A percentile compares a stretch with the other conserved stretches of the same genome.
Conservation (phyloP, 2,888 invertebrate genomes). For the Drosophila histrio region DNA sequence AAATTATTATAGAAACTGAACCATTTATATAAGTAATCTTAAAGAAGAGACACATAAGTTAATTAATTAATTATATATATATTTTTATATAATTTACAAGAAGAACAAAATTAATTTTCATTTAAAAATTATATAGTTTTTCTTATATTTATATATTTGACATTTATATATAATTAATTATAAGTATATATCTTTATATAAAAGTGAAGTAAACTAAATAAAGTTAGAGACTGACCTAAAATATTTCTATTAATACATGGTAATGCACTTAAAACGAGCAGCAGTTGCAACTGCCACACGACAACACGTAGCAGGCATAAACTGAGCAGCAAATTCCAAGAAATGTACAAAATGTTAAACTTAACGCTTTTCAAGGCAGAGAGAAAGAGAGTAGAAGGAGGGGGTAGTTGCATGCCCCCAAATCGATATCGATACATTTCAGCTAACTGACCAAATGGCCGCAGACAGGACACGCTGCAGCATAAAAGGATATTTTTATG, state of each 20-base stretch:
- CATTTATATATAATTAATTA: too few species aligned
- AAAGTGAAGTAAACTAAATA: too few species aligned
- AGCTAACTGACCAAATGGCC: slow-evolving; percentile 64
- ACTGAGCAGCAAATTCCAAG: slow-evolving; percentile 6
- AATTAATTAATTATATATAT: too few species aligned
- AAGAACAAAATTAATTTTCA: too few species aligned
- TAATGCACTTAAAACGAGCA: neutral
- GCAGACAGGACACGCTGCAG: slow-evolving; percentile 60
- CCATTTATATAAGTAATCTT: too few species aligned
- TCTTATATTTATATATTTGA: too few species aligned
- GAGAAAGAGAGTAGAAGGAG: neutral
- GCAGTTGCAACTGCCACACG: slow-evolving; percentile 5
- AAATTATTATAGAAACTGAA: too few species aligned
- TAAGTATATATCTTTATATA: too few species aligned
- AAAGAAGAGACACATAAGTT: too few species aligned
- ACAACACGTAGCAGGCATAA: slow-evolving; percentile 18
- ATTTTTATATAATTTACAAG: too few species aligned
- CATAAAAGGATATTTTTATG: slow-evolving; percentile 79
- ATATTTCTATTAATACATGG: neutral
- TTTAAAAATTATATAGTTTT: too few species aligned
- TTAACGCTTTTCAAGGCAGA: neutral
- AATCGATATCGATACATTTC: slow-evolving; percentile 65
- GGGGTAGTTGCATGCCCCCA: neutral
- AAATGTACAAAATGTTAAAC: neutral
- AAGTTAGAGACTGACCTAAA: neutral